Conservation (phyloP, 2,113 vertebrate species). For the Stigmatopora nigra region DNA sequence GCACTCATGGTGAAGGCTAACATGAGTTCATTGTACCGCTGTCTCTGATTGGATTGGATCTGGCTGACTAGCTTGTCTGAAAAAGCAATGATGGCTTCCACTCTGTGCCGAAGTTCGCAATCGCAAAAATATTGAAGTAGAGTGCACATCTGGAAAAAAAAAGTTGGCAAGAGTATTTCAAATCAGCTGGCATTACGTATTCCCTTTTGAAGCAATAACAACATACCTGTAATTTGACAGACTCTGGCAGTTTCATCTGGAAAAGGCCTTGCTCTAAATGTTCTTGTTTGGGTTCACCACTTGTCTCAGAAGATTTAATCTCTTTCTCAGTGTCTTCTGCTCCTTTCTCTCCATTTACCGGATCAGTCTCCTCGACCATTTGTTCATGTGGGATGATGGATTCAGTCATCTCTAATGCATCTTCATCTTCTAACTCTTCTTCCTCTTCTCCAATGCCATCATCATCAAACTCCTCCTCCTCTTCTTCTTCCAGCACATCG, state of each 20-base stretch:
- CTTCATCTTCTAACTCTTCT: conserved; percentile 47
- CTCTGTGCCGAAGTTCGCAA: conserved; percentile 88
- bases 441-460: conserved; percentile 58
- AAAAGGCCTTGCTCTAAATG: conserved; percentile 80
- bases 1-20: conserved; percentile 84
- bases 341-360: conserved; percentile 50
- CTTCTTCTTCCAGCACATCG: conserved; percentile 36
- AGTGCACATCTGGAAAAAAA: conserved; percentile 80
- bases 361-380: conserved; percentile 37
- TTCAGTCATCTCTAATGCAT: conserved; percentile 39
- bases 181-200: neutral
- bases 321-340: conserved; percentile 64
- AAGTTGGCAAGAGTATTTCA: neutral
- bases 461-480: conserved; percentile 61
- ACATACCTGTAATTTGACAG: conserved; percentile 86
- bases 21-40: conserved; percentile 82
- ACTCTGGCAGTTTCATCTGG: conserved; percentile 92
- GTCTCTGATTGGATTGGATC: conserved; percentile 83
- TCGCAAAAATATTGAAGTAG: conserved; percentile 93
- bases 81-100: conserved; percentile 85
- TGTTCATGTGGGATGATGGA: conserved; percentile 19
- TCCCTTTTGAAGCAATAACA: neutral
- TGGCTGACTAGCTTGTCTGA: conserved; percentile 80
- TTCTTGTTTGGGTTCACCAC: conserved; percentile 57
- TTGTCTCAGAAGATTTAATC: conserved; percentile 17